Conservation (phyloP, 2,888 invertebrate species). For the Yponomeuta sedellus region DNA sequence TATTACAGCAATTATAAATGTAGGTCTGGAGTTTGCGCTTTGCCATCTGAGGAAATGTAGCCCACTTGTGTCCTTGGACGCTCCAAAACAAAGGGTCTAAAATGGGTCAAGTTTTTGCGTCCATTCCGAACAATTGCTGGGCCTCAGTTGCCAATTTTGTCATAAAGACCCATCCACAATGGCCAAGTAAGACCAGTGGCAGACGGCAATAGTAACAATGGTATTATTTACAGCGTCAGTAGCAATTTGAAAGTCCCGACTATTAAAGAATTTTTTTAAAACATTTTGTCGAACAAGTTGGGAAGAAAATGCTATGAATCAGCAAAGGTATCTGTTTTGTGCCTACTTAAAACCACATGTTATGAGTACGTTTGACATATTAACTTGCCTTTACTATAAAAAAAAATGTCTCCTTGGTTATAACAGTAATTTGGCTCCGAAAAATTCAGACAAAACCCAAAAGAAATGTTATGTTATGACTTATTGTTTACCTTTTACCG, state of each 20-base stretch:
- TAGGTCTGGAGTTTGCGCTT: too few species aligned
- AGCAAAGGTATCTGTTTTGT: not conserved
- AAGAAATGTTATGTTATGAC: too few species aligned
- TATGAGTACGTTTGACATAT: too few species aligned
- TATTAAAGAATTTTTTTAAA: not conserved
- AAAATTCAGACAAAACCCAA: too few species aligned
- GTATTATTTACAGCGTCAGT: constrained; percentile 59
- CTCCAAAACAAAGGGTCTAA: constrained; percentile 22
- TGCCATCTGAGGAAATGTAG: not conserved
- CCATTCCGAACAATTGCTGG: constrained; percentile 24
- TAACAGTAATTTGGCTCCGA: too few species aligned
- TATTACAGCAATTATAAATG: too few species aligned
- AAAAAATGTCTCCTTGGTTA: too few species aligned
- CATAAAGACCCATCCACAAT: constrained; percentile 48
- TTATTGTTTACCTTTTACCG: not conserved
- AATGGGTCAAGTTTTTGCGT: constrained; percentile 51
- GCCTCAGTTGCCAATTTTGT: constrained; percentile 40
- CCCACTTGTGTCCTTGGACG: constrained; percentile 18
- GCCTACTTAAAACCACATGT: not conserved
- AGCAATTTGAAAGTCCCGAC: constrained; percentile 35
- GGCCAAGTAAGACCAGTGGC: constrained; percentile 66
- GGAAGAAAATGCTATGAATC: too few species aligned
- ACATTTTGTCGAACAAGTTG: not conserved
- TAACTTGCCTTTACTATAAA: too few species aligned
- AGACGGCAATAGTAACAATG: constrained; percentile 35